phyloP scores from a whole-genome alignment of 2,113 vertebrate species.

The Heloderma charlesbogerti region DNA sequence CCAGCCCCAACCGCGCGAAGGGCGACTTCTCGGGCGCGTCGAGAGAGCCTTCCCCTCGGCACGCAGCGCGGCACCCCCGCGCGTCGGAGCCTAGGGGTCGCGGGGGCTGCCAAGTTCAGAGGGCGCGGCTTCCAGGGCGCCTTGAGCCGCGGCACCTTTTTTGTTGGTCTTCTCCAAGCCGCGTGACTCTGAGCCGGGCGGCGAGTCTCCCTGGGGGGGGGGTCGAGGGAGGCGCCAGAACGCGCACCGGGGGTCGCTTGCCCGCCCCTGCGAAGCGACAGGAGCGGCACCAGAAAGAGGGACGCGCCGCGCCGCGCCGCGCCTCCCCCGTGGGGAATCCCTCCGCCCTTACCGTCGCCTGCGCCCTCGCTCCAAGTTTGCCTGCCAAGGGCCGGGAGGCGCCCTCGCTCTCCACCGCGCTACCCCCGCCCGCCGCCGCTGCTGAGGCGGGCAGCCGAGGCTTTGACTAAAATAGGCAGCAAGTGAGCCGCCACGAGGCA shows the following conservation, averaged over 20 bases:
- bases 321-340: neutral
- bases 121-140: neutral
- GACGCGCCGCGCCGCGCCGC: too few species aligned
- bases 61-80: neutral
- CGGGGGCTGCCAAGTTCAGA: neutral
- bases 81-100: neutral
- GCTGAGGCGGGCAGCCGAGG: constrained; percentile 13
- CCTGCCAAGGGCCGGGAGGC: neutral
- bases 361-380: neutral
- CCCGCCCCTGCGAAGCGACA: neutral
- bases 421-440: neutral
- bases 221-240: neutral
- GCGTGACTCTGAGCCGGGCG: neutral
- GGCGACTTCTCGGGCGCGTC: neutral
- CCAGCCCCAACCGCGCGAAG: neutral
- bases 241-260: neutral
- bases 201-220: too few species aligned
- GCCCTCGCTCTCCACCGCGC: neutral
- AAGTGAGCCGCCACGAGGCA: neutral
- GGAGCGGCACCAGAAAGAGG: neutral
- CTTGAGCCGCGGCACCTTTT: neutral
- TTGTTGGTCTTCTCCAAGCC: neutral
- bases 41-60: neutral
- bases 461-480: constrained; percentile 13
- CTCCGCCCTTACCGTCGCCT: neutral